Evolutionary conservation across 2,888 invertebrate genomes (phyloP).

Genomic region (Artemia sinica): DNA sequence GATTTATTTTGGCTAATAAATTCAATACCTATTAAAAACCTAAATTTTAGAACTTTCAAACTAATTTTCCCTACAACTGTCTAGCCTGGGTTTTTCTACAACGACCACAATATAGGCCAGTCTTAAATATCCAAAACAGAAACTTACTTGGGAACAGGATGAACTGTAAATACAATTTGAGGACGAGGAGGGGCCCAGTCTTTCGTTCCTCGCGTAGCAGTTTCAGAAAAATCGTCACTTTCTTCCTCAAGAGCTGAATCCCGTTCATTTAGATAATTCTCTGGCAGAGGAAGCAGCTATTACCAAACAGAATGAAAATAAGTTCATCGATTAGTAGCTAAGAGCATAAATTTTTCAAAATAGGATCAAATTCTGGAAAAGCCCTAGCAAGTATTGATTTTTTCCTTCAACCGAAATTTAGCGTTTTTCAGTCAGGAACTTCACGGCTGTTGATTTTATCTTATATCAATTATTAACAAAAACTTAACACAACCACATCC

Average conservation of each 20-base stretch:
- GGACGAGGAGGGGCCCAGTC: conserved; percentile 71
- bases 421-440: no score
- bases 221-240: conserved; percentile 26
- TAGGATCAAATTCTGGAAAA: neutral
- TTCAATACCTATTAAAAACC: no score
- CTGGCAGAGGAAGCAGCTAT: conserved; percentile 52
- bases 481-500: no score
- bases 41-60: no score
- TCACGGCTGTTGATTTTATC: no score
- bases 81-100: no score
- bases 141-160: conserved; percentile 47
- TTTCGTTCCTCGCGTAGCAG: conserved; percentile 48
- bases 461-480: no score
- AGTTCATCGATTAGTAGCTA: conserved; percentile 12
- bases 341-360: conserved; percentile 5
- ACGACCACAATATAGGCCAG: no score
- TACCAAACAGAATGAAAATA: conserved; percentile 24
- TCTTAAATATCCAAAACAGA: no score
- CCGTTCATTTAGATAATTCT: conserved; percentile 48
- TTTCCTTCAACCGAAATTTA: no score
- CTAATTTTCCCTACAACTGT: no score
- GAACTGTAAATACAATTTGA: conserved; percentile 62
- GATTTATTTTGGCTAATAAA: no score
- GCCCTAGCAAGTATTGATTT: neutral
- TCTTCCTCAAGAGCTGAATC: conserved; percentile 40